phyloP scores from a whole-genome alignment of 1,140 invertebrate genomes.

The Goniozus legneri region DNA sequence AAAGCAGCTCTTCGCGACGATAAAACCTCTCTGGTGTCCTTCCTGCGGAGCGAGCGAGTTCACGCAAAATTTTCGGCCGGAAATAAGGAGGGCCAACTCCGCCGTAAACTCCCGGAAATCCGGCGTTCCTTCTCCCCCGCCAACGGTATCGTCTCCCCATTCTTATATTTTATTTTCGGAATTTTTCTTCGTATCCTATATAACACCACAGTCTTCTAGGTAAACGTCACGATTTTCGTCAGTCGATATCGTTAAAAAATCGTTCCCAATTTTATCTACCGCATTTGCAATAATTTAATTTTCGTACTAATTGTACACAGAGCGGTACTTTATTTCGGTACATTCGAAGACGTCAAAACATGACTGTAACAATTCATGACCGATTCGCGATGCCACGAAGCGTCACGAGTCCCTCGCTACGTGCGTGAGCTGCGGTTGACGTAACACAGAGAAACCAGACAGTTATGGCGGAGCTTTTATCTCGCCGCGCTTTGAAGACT shows the following conservation, averaged over 20 bases:
- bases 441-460: constrained; percentile 17
- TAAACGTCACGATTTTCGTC: too few species aligned
- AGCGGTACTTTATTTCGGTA: too few species aligned
- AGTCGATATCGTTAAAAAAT: too few species aligned
- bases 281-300: too few species aligned
- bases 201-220: too few species aligned
- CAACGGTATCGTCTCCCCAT: background rate
- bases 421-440: too few species aligned
- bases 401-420: too few species aligned
- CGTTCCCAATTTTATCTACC: too few species aligned
- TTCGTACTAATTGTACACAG: too few species aligned
- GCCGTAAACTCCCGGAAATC: background rate
- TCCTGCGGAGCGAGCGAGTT: constrained; percentile 1
- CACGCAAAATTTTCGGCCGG: background rate
- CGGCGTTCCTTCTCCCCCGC: background rate
- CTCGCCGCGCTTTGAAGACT: constrained; percentile 17
- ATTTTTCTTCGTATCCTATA: too few species aligned
- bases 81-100: background rate
- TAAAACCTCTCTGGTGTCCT: constrained; percentile 8
- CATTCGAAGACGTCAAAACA: too few species aligned
- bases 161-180: too few species aligned
- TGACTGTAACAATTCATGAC: background rate
- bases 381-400: background rate
- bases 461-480: constrained; percentile 21
- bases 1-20: constrained; percentile 9